Base-by-base conservation (phyloP, 2,797 vertebrate species). In the Nothura maculosa region DNA sequence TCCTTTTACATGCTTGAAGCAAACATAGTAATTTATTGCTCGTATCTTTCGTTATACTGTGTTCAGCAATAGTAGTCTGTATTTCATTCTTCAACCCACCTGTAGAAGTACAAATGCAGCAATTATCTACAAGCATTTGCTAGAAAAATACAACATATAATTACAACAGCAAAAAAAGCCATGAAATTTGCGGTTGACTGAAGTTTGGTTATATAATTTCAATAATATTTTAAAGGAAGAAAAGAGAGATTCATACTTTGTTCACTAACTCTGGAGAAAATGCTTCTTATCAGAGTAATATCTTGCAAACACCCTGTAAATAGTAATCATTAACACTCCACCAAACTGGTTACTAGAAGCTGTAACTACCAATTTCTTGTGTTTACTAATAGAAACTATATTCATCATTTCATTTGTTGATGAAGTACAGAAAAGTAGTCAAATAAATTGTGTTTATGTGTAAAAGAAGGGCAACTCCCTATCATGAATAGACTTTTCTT, bases 21-120 rank as follows among this genome's bases (percentile, higher is more conserved):
- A 96, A 96, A 94, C 87, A 96, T 10, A 73, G 54, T 93, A 93
- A 94, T 96, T 93, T 96, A 91, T 91, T 93, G 67, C 21, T 94
- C 72, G 66, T 83, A 72, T 89, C 77, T 95, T 92, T 77, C 67
- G 54, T 90, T 85, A 85, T 58, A 57, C 36, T 81, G 96, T 95
- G 76, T 93, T 96, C 89, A 89, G 72, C 73, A 95, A 92, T 70
- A 70, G 62, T 82, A 85, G 40, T 88, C 73, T 82, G 10, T 83
- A 70, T 92, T 96, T 97, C 92, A 94, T 85, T 88, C 80, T 84
- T 47, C 66, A 94, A 63, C 73, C 78, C 62, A 93, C 81, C 79
- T 93, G 64, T 81, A 85, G 81, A 90, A 95, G 74, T 92, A 93
- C 81, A 75, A 94, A 86, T 88, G 62, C 67, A 92, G 55, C 75